Conservation (phyloP, 2,888 invertebrate genomes). For the Agapetus fuscipes region DNA sequence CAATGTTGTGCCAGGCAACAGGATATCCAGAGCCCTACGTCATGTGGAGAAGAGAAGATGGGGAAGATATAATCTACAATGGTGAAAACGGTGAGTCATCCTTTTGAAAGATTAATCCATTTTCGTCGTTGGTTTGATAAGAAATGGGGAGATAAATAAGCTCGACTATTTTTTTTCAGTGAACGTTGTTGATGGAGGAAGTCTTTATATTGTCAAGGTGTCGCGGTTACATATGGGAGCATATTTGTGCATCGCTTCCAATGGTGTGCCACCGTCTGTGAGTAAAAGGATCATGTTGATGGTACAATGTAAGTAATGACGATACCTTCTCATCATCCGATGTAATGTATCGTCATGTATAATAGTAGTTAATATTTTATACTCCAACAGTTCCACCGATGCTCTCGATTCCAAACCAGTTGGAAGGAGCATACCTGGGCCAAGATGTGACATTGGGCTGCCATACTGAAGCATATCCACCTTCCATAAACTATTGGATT, state of each 20-base stretch:
- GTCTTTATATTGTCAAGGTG: conserved; percentile 76
- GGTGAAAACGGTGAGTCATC: conserved; percentile 65
- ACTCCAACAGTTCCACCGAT: conserved; percentile 96
- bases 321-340: conserved; percentile 12
- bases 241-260: conserved; percentile 87
- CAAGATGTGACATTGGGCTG: conserved; percentile 84
- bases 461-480: conserved; percentile 85
- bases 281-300: conserved; percentile 74
- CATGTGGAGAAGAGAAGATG: conserved; percentile 87
- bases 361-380: neutral
- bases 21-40: conserved; percentile 89
- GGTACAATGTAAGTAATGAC: conserved; percentile 76
- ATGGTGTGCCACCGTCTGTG: conserved; percentile 85
- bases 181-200: conserved; percentile 79
- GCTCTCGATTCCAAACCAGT: conserved; percentile 87
- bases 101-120: too few relatives aligned
- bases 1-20: conserved; percentile 76
- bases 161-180: conserved; percentile 45
- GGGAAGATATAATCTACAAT: conserved; percentile 79
- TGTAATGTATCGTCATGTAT: neutral
- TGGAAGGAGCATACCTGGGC: conserved; percentile 81
- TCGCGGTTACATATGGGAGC: conserved; percentile 89
- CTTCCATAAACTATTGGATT: conserved; percentile 92
- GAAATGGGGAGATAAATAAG: too few relatives aligned
- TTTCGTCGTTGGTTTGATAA: too few relatives aligned